Conservation (phyloP, 2,797 vertebrate species). For the Ctenosaura bakeri region DNA sequence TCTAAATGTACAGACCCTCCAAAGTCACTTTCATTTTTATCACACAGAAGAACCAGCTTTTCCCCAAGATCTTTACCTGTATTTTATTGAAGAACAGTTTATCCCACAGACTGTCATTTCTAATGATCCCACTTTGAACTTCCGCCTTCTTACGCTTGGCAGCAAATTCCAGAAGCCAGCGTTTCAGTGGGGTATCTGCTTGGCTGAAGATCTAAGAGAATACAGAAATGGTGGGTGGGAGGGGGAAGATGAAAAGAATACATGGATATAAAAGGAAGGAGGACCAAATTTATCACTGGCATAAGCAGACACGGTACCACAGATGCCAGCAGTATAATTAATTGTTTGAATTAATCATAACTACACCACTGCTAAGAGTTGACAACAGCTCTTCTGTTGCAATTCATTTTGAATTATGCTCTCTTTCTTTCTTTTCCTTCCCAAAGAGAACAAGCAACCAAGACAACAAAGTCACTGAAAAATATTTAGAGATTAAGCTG, state of each 20-base stretch:
- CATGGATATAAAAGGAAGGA: neutral
- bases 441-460: neutral
- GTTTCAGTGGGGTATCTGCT: slow-evolving; percentile 91
- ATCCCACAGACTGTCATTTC: slow-evolving; percentile 96
- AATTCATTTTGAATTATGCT: fast-evolving
- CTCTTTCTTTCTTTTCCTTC: fast-evolving
- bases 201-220: slow-evolving; percentile 93
- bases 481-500: slow-evolving; percentile 9
- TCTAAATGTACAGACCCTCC: neutral
- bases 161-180: slow-evolving; percentile 95
- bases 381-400: fast-evolving
- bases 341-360: neutral
- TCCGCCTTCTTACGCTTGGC: slow-evolving; percentile 93
- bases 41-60: neutral
- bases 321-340: neutral
- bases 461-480: neutral
- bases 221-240: neutral
- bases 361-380: fast-evolving
- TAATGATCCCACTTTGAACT: slow-evolving; percentile 90
- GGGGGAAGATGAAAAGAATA: neutral
- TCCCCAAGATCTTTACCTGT: slow-evolving; percentile 83
- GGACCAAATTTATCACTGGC: slow-evolving; percentile 2
- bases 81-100: slow-evolving; percentile 97
- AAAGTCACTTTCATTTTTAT: neutral
- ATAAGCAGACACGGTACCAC: neutral